A percentile compares a stretch with the other conserved stretches of the same genome.
phyloP scores from a whole-genome alignment of 2,888 invertebrate genomes.

The Cylindroiulus punctatus region DNA sequence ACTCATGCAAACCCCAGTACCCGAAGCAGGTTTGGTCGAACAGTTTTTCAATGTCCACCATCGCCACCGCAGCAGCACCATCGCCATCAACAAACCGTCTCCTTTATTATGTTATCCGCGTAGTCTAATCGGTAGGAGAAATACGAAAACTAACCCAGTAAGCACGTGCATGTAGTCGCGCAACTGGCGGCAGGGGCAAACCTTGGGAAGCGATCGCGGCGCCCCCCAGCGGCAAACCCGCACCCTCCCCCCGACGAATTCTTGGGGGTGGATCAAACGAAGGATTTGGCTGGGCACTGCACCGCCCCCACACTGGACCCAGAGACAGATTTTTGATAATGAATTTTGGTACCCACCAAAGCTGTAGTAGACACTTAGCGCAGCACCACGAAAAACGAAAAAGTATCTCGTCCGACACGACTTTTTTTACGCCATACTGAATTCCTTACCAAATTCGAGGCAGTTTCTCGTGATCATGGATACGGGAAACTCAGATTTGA shows the following conservation, averaged over 20 bases:
- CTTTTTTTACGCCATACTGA: too few relatives aligned
- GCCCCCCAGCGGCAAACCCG: neutral
- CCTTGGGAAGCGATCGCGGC: neutral
- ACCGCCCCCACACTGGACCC: too few relatives aligned
- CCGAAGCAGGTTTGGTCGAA: neutral
- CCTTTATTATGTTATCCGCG: conserved; percentile 37
- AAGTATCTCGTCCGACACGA: too few relatives aligned
- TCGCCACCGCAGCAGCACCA: conserved; percentile 28
- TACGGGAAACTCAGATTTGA: too few relatives aligned
- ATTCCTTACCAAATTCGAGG: too few relatives aligned
- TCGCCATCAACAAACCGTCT: conserved; percentile 42
- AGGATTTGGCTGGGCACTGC: neutral
- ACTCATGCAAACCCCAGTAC: neutral
- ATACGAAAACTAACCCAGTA: conserved; percentile 29
- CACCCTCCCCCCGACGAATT: neutral
- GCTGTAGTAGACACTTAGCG: too few relatives aligned
- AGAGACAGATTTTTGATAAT: too few relatives aligned
- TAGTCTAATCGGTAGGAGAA: conserved; percentile 33
- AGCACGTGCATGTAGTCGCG: conserved; percentile 38
- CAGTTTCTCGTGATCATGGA: too few relatives aligned
- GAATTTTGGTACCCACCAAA: too few relatives aligned
- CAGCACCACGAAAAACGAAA: too few relatives aligned
- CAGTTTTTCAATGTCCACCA: conserved; percentile 27
- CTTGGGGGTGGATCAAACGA: neutral
- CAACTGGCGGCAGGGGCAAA: neutral